Conservation (phyloP, 2,113 vertebrate genomes). For the Chionomys nivalis region DNA sequence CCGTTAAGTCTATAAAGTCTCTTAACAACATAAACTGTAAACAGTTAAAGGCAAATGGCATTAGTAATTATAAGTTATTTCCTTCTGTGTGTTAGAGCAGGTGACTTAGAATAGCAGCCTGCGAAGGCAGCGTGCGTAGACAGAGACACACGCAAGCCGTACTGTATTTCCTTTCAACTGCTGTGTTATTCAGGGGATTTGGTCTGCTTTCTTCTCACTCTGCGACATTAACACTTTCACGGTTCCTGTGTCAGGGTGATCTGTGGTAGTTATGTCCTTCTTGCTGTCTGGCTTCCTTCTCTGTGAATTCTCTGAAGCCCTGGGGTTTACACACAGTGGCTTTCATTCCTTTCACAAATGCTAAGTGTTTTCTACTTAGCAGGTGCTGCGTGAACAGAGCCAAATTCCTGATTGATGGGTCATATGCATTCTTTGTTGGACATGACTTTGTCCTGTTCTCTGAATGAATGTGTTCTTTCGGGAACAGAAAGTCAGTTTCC, state of each 20-base stretch:
- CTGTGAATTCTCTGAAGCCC: not conserved
- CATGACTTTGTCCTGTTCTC: not conserved
- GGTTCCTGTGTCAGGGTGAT: not conserved
- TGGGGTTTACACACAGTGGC: not conserved
- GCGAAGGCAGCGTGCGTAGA: not conserved
- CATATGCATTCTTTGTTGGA: not conserved
- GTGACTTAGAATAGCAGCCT: not conserved
- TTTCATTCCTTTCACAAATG: not conserved
- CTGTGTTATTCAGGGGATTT: not conserved
- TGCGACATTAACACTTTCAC: not conserved
- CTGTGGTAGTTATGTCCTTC: not conserved
- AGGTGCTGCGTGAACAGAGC: not conserved
- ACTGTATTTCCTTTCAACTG: not conserved
- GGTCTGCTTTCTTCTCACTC: not conserved
- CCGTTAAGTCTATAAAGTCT: not conserved
- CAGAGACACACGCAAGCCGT: not conserved
- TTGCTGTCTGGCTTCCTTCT: conserved; percentile 16
- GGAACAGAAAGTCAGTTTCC: not conserved
- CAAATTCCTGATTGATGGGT: not conserved
- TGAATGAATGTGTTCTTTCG: not conserved
- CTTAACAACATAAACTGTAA: not conserved
- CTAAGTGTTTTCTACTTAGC: not conserved
- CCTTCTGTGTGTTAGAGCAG: conserved; percentile 9
- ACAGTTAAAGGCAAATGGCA: conserved; percentile 24
- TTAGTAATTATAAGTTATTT: conserved; percentile 54